A percentile compares a stretch with the other conserved stretches of the same genome.
Evolutionary conservation across 2,888 invertebrate genomes (phyloP).

Genomic region (Flabesymbios commensalis): DNA sequence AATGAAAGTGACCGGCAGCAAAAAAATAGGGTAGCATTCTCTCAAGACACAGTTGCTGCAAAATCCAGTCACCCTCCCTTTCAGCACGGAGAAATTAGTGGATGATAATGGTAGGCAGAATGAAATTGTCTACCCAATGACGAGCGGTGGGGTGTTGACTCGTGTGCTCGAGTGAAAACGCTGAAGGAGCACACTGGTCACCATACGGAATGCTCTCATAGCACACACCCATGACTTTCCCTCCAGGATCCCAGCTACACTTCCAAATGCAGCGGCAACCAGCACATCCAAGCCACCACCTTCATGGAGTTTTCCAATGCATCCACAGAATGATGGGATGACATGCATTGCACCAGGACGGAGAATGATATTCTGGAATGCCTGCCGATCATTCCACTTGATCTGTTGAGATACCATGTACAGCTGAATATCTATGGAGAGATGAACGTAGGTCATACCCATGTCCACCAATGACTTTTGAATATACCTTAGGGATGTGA

Average conservation of each 20-base stretch:
- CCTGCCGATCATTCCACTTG: not conserved
- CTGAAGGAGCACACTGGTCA: not conserved
- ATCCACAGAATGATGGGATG: not conserved
- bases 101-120: not conserved
- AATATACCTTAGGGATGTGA: constrained; percentile 6
- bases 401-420: constrained; percentile 7
- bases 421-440: constrained; percentile 11
- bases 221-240: constrained; percentile 19
- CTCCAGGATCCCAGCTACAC: constrained; percentile 10
- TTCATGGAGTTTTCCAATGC: constrained; percentile 13
- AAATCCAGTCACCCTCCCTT: constrained; percentile 16
- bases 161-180: too few relatives aligned
- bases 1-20: too few relatives aligned
- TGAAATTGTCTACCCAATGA: not conserved
- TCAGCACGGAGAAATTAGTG: constrained; percentile 10
- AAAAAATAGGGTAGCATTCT: constrained; percentile 15
- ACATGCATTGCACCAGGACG: not conserved
- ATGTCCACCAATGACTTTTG: not conserved
- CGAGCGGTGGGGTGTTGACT: not conserved
- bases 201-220: constrained; percentile 16
- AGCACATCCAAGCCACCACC: constrained; percentile 9
- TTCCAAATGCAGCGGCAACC: constrained; percentile 5
- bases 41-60: constrained; percentile 8
- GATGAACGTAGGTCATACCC: constrained; percentile 3
- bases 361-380: not conserved